These are phyloP conservation scores for Typhlichthys subterraneus DNA, from an alignment of 2,797 vertebrate species.

Conservation along the genomic window DNA sequence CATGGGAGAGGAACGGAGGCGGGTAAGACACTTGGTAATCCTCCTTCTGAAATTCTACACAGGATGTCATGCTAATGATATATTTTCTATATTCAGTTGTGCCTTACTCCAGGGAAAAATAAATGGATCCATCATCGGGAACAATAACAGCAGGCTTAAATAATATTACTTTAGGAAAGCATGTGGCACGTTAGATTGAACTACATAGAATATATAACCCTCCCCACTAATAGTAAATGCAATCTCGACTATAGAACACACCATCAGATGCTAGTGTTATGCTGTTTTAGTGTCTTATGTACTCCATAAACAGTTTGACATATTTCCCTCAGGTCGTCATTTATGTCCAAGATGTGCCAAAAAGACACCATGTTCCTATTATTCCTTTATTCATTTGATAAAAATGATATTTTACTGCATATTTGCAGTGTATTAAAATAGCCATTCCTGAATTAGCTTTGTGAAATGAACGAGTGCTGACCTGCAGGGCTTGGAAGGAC, in stretches of 20 bases:
- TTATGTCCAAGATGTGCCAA: too few relatives aligned
- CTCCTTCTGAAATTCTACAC: constrained; percentile 10
- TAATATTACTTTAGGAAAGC: neutral
- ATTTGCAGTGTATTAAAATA: too few relatives aligned
- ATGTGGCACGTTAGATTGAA: constrained; percentile 2
- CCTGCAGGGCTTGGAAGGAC: constrained; percentile 94
- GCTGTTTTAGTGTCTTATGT: too few relatives aligned
- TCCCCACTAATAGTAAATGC: neutral
- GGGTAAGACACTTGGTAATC: neutral
- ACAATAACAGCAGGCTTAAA: constrained; percentile 14
- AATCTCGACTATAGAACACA: neutral
- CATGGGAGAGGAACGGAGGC: constrained; percentile 1
- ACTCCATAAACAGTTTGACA: too few relatives aligned
- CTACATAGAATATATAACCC: neutral
- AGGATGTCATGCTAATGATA: constrained; percentile 9
- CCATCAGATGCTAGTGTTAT: neutral
- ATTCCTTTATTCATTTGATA: too few relatives aligned
- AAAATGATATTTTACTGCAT: too few relatives aligned
- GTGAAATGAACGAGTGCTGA: constrained; percentile 46
- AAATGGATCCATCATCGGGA: constrained; percentile 13
- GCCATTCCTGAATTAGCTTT: too few relatives aligned
- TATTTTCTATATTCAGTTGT: constrained; percentile 36
- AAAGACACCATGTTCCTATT: too few relatives aligned
- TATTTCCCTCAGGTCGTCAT: too few relatives aligned
- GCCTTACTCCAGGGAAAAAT: constrained; percentile 16